Conservation (phyloP, 2,888 invertebrate genomes). For the Lycia hirtaria region DNA sequence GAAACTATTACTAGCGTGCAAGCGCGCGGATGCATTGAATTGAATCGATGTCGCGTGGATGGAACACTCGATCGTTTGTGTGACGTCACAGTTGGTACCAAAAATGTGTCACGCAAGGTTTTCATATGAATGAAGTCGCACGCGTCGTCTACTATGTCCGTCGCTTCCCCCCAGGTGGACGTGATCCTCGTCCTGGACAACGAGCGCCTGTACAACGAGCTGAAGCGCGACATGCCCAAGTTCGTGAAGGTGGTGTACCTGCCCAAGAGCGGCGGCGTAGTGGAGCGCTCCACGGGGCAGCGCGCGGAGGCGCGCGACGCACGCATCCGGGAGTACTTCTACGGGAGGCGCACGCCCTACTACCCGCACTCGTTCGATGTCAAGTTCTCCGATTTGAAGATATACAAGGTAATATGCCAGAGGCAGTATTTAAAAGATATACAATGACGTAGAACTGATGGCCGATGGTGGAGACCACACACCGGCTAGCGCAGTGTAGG, state of each 20-base stretch:
- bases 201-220: constrained; percentile 97
- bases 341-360: constrained; percentile 92
- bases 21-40: no score
- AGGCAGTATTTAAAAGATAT: no score
- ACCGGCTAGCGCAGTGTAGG: no score
- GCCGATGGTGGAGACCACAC: no score
- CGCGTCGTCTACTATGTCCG: no score
- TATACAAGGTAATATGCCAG: constrained; percentile 88
- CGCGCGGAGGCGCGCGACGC: constrained; percentile 92
- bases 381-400: constrained; percentile 94
- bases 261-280: constrained; percentile 99
- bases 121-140: no score
- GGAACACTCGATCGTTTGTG: no score
- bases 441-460: no score
- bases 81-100: no score
- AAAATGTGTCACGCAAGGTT: no score
- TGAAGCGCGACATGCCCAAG: constrained; percentile 96
- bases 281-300: constrained; percentile 91
- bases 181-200: constrained; percentile 98
- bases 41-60: no score
- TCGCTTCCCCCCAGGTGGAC: constrained; percentile 93
- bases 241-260: constrained; percentile 96
- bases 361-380: constrained; percentile 98
- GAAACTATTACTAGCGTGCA: no score
- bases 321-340: constrained; percentile 97